These are phyloP conservation scores for Eidolon helvum DNA, from an alignment of 2,113 vertebrate genomes.

Conservation along the genomic window DNA sequence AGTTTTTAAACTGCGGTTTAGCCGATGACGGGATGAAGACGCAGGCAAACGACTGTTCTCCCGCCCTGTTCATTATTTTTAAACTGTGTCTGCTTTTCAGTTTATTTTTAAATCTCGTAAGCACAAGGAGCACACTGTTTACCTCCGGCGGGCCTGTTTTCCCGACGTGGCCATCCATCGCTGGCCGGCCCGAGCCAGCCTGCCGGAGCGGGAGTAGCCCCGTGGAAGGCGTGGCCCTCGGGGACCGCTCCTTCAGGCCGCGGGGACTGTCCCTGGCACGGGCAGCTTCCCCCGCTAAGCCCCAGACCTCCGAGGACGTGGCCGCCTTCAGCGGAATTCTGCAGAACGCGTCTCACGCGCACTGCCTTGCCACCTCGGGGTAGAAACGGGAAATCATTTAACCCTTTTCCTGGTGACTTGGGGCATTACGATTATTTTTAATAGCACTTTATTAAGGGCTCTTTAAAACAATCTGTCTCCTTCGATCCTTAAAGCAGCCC, in stretches of 20 bases:
- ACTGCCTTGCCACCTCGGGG: neutral
- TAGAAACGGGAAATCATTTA: neutral
- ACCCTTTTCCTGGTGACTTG: neutral
- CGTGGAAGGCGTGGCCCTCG: accelerated
- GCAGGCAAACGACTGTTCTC: neutral
- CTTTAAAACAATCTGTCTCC: neutral
- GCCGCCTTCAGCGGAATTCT: accelerated
- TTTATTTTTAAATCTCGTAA: neutral
- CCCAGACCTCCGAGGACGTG: neutral
- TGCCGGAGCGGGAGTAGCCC: neutral
- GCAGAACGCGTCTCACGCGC: too few species aligned
- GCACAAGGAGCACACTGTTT: neutral
- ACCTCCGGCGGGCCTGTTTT: neutral
- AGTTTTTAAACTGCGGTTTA: neutral
- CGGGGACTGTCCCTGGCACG: accelerated
- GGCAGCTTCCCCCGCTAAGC: accelerated
- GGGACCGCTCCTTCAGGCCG: accelerated
- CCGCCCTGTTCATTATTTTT: neutral
- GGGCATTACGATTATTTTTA: neutral
- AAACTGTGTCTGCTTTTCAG: neutral
- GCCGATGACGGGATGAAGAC: neutral
- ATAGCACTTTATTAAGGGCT: neutral
- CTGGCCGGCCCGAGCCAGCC: accelerated
- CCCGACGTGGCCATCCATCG: accelerated
- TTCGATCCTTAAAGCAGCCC: neutral